Evolutionary conservation across 2,113 vertebrate genomes (phyloP).

Genomic region (Bufo bufo): DNA sequence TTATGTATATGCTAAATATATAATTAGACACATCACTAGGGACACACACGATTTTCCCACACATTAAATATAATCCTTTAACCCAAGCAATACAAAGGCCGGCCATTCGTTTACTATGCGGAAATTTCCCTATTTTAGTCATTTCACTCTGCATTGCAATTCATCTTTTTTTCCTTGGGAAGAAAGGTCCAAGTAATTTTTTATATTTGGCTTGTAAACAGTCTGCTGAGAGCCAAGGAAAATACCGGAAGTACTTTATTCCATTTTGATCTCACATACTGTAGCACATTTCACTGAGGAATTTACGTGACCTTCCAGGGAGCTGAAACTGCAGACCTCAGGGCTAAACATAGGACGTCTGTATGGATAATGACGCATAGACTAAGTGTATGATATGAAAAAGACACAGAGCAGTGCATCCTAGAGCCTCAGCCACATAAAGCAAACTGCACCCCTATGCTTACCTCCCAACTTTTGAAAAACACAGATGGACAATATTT

Average conservation of each 20-base stretch:
- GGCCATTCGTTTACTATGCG: not conserved
- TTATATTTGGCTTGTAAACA: not conserved
- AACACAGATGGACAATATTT: too few species aligned
- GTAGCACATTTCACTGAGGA: constrained; percentile 17
- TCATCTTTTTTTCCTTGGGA: constrained; percentile 22
- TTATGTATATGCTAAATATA: not conserved
- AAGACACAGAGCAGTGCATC: not conserved
- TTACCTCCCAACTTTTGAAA: not conserved
- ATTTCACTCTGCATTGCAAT: not conserved
- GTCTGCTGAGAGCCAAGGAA: constrained; percentile 18
- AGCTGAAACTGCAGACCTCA: not conserved
- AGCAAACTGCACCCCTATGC: not conserved
- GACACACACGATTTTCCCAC: constrained; percentile 33
- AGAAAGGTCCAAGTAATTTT: constrained; percentile 11
- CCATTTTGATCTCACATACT: constrained; percentile 24
- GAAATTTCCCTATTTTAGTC: constrained; percentile 25
- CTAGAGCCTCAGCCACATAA: not conserved
- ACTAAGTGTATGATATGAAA: not conserved
- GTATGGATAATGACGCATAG: not conserved
- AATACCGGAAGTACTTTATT: constrained; percentile 29
- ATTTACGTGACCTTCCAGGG: constrained; percentile 15
- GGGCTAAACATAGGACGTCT: not conserved
- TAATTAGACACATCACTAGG: not conserved
- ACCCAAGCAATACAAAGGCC: not conserved
- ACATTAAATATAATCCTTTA: constrained; percentile 18